Evolutionary conservation across 23 tunicate species (phyloP), one percentile per base, ranked within the genome.

Genomic region (Diplosoma virens): DNA sequence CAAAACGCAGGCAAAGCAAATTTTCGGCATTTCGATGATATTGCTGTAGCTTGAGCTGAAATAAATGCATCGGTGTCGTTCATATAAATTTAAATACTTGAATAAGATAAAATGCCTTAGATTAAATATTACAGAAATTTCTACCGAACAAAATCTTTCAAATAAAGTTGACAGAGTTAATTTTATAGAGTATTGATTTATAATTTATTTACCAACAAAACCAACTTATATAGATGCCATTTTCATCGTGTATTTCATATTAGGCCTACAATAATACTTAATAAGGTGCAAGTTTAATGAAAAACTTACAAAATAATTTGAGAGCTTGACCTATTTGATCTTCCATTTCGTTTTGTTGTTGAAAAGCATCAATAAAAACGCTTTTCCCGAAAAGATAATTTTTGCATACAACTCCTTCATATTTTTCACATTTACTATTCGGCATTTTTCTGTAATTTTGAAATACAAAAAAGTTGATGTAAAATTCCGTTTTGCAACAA

Each of bases 1-100:
- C 97, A 92, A 37, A 85, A 92, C 17, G 97, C 86, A 20, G 97
- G 97, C 58, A 47, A 23, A 24, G 97, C 97, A 48, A 68, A 84
- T 29, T 59, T 22, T 31, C 36, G 71, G 70, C 97, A 90, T 30
- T 63, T 25, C 59, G 55, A 53, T 30, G 94, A 80, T 4, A 87
- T 85, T 1, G 30, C 7, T 50, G 66, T 37, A 22, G 67, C 37
- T 30, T 81, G 45, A 7, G 78, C 78, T 55, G 21, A 55, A 55
- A 55, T 9, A 55, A 4, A 41, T 7, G 14, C 14, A 9, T 9
- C 14, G 50, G 14, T 7, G 14, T 41, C 50, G 14, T n/a, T 20
- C 24, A 56, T 20, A 56, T 25, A 56, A 16, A 22, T 4, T 56
- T 56, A 25, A 56, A 14, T 56, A n/a, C n/a, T n/a, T n/a, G n/a